phyloP scores from a whole-genome alignment of 2,113 vertebrate species.

The Chroicocephalus ridibundus region DNA sequence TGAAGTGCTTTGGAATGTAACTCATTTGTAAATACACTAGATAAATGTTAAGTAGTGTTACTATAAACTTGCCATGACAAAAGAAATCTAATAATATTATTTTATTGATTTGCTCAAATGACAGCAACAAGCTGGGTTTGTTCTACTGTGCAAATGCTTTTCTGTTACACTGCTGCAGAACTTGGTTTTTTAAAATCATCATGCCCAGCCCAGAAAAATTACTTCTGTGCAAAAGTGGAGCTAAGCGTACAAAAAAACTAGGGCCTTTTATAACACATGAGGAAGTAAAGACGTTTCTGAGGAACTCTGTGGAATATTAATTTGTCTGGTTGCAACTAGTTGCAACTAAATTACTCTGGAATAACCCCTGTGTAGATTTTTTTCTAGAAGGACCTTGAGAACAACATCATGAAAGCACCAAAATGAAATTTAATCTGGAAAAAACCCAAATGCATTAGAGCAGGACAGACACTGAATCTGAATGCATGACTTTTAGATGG shows the following conservation, averaged over 20 bases:
- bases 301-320: neutral
- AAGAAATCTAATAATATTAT: neutral
- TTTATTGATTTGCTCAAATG: neutral
- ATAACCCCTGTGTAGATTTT: neutral
- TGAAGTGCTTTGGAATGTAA: neutral
- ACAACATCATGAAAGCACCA: neutral
- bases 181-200: neutral
- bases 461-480: neutral
- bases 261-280: neutral
- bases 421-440: neutral
- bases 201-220: neutral
- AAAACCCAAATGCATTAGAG: neutral
- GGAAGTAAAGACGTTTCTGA: neutral
- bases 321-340: neutral
- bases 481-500: neutral
- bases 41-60: neutral
- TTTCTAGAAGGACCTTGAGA: neutral
- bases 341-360: neutral
- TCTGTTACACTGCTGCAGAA: neutral
- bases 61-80: neutral
- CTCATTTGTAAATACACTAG: neutral
- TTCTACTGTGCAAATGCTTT: neutral
- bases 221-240: neutral
- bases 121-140: neutral
- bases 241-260: neutral